Conservation (phyloP, 2,113 vertebrate genomes). For the Seriola dumerili region DNA sequence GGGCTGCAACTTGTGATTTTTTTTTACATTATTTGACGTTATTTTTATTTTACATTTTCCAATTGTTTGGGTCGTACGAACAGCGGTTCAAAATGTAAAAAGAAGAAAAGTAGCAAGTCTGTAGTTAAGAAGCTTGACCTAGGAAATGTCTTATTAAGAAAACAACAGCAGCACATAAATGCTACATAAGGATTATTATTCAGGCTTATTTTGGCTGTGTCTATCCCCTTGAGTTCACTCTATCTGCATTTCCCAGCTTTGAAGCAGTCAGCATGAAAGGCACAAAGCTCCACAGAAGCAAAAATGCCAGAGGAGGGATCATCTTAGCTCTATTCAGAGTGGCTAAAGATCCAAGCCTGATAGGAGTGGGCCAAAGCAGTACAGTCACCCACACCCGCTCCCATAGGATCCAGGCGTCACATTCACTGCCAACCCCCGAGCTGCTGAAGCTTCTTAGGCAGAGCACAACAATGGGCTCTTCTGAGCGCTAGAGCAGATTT, state of each 20-base stretch:
- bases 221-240: conserved; percentile 24
- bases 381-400: conserved; percentile 51
- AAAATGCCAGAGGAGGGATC: conserved; percentile 59
- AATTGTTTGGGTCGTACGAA: background rate
- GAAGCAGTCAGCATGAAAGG: conserved; percentile 67
- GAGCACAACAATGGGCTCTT: conserved; percentile 43
- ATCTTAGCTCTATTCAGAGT: conserved; percentile 57
- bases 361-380: conserved; percentile 49
- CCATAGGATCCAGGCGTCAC: conserved; percentile 16
- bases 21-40: background rate
- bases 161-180: background rate
- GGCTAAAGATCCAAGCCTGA: conserved; percentile 68
- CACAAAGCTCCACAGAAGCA: conserved; percentile 68
- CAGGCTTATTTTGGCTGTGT: conserved; percentile 26
- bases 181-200: conserved; percentile 15
- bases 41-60: background rate
- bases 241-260: conserved; percentile 60
- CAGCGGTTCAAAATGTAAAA: background rate
- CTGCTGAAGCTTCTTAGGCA: conserved; percentile 20
- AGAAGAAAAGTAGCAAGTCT: background rate
- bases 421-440: conserved; percentile 2
- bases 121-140: background rate
- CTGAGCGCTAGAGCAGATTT: conserved; percentile 39
- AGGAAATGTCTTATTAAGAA: background rate
- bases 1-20: background rate